phyloP scores from a whole-genome alignment of 2,888 invertebrate species.

The Chymomyza procnemis region DNA sequence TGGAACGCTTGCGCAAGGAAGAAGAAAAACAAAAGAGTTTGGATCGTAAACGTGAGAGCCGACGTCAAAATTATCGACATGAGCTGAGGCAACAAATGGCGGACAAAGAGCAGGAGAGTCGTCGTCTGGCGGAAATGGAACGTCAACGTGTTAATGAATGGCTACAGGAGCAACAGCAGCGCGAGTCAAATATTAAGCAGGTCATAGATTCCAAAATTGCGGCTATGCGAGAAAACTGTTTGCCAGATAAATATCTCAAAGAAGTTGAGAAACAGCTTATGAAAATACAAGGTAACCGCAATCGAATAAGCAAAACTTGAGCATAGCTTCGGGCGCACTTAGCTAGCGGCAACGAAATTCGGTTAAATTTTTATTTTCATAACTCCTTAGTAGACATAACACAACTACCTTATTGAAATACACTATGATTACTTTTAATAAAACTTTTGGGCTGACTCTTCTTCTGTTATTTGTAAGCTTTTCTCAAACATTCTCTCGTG shows the following conservation, averaged over 20 bases:
- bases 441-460: too few species aligned
- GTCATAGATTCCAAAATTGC: slow-evolving; percentile 76
- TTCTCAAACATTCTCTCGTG: too few species aligned
- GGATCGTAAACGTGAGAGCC: slow-evolving; percentile 60
- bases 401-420: too few species aligned
- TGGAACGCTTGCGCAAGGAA: slow-evolving; percentile 73
- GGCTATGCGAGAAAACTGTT: slow-evolving; percentile 76
- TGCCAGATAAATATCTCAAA: slow-evolving; percentile 77
- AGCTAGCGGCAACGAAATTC: too few species aligned
- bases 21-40: slow-evolving; percentile 70
- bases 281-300: slow-evolving; percentile 53
- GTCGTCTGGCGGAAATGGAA: slow-evolving; percentile 66
- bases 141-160: slow-evolving; percentile 72
- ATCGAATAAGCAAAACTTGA: slow-evolving; percentile 50
- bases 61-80: slow-evolving; percentile 70
- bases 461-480: too few species aligned
- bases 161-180: slow-evolving; percentile 74
- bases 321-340: slow-evolving; percentile 25
- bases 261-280: slow-evolving; percentile 77
- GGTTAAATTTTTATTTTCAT: too few species aligned
- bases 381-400: too few species aligned
- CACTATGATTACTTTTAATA: too few species aligned
- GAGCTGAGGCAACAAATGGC: slow-evolving; percentile 77
- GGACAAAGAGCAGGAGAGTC: slow-evolving; percentile 74
- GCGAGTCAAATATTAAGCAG: slow-evolving; percentile 74